These are phyloP conservation scores for Sapayoa aenigma DNA, from an alignment of 2,113 vertebrate genomes.

Conservation along the genomic window DNA sequence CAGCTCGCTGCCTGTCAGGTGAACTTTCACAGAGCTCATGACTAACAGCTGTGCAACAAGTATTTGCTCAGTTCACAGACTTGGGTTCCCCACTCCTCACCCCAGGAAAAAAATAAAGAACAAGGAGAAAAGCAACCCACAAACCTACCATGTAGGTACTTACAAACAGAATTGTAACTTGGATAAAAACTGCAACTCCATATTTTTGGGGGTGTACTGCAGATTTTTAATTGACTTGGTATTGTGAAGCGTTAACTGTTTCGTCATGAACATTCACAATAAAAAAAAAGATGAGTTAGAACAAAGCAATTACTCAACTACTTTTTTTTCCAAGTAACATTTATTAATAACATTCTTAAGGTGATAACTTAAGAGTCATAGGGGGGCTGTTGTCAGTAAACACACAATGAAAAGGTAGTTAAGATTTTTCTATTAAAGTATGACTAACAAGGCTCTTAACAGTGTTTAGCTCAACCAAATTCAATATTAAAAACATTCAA, in stretches of 20 bases:
- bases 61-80: background rate
- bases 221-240: background rate
- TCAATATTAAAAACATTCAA: slow-evolving; percentile 29
- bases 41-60: background rate
- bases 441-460: slow-evolving; percentile 32
- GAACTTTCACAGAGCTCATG: background rate
- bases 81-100: background rate
- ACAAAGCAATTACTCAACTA: slow-evolving; percentile 15
- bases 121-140: background rate
- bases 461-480: slow-evolving; percentile 35
- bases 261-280: background rate
- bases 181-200: background rate
- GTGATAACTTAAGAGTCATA: slow-evolving; percentile 50
- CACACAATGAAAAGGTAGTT: slow-evolving; percentile 31
- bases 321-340: slow-evolving; percentile 30
- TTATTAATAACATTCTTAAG: slow-evolving; percentile 62
- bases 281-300: background rate
- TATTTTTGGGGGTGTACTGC: background rate
- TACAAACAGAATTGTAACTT: background rate
- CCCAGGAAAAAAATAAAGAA: too few species aligned
- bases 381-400: slow-evolving; percentile 52
- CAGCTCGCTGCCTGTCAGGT: background rate
- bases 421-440: slow-evolving; percentile 36
- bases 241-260: background rate
- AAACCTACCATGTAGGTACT: background rate